Percentiles rank a stretch among this genome's conserved stretches.
phyloP scores from a whole-genome alignment of 1,140 invertebrate genomes.

The Scaptomyza montana region DNA sequence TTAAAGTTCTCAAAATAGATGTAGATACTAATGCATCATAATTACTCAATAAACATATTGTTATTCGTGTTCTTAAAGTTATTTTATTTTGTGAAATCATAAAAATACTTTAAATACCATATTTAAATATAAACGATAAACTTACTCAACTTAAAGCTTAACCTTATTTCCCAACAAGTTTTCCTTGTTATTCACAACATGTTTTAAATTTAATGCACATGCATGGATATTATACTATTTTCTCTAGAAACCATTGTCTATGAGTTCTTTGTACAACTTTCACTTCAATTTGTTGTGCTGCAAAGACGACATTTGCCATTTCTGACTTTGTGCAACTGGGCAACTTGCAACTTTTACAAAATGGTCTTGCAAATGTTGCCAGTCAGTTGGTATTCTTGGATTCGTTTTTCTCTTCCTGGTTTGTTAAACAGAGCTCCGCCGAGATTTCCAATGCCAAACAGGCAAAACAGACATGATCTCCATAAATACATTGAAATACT shows the following conservation, averaged over 20 bases:
- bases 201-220: no score
- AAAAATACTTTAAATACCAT: no score
- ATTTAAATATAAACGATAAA: no score
- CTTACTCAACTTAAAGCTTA: no score
- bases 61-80: no score
- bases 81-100: no score
- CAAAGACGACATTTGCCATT: neutral
- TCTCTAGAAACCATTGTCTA: neutral
- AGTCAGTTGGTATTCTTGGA: constrained; percentile 11
- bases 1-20: no score
- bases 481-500: constrained; percentile 46
- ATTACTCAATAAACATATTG: no score
- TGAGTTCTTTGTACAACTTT: neutral
- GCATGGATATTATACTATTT: neutral
- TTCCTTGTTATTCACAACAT: no score
- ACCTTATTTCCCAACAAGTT: no score
- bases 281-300: constrained; percentile 2
- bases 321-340: neutral
- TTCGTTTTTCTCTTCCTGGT: constrained; percentile 56
- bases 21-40: no score
- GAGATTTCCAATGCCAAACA: constrained; percentile 71
- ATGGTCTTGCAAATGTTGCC: constrained; percentile 26
- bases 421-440: constrained; percentile 18
- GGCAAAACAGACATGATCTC: constrained; percentile 72
- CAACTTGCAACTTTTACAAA: constrained; percentile 7